These are phyloP conservation scores for Pseudochirops cupreus DNA, from an alignment of 2,797 vertebrate genomes.

Conservation along the genomic window DNA sequence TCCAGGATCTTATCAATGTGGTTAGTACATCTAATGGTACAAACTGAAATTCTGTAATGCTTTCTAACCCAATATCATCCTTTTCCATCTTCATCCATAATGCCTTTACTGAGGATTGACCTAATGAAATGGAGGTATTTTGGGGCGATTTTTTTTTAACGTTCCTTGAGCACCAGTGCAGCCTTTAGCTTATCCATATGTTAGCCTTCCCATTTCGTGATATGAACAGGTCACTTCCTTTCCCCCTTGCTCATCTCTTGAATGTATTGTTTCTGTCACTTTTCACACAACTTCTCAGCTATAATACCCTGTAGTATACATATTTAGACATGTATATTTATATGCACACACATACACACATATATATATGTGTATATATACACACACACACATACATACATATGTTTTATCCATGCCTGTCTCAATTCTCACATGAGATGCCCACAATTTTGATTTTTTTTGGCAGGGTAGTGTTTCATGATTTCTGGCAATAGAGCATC, in stretches of 20 bases:
- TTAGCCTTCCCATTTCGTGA: background rate
- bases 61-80: background rate
- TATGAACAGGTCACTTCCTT: background rate
- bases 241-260: background rate
- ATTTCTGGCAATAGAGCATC: background rate
- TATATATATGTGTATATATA: too few relatives aligned
- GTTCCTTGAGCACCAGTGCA: background rate
- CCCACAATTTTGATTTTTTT: background rate
- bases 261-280: background rate
- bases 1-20: background rate
- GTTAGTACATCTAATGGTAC: background rate
- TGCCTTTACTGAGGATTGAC: background rate
- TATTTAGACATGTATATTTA: too few relatives aligned
- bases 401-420: background rate
- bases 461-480: background rate
- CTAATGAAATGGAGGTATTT: background rate
- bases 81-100: background rate
- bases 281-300: background rate
- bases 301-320: background rate
- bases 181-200: background rate
- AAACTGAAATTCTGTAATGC: background rate
- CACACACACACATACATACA: background rate
- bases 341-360: too few relatives aligned
- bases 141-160: background rate
- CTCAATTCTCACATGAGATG: background rate